Conservation (phyloP, 2,113 vertebrate genomes). For the Oceanites oceanicus region DNA sequence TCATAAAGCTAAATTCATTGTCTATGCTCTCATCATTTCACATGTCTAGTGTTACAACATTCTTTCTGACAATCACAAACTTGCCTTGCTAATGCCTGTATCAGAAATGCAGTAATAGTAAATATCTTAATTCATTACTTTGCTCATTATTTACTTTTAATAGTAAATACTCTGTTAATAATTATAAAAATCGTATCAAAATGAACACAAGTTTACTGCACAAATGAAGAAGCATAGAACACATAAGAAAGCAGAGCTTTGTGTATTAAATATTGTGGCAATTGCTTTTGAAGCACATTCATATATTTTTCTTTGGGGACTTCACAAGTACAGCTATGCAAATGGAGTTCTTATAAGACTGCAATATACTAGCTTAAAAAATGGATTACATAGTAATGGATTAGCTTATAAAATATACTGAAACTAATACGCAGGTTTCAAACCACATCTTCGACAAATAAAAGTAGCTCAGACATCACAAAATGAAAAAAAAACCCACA, state of each 20-base stretch:
- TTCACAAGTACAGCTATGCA: not conserved
- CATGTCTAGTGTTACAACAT: not conserved
- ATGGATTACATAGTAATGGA: not conserved
- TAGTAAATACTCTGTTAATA: not conserved
- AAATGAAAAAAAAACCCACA: not conserved
- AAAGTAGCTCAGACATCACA: not conserved
- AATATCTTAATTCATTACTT: not conserved
- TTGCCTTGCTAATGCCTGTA: not conserved
- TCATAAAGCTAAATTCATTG: not conserved
- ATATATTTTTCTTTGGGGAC: not conserved
- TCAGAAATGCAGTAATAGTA: not conserved
- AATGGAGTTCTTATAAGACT: not conserved
- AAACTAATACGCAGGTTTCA: not conserved
- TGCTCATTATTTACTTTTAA: not conserved
- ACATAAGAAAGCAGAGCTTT: not conserved
- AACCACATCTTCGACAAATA: not conserved
- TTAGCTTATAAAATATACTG: not conserved
- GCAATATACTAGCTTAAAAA: not conserved
- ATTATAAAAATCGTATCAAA: not conserved
- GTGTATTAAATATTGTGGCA: not conserved
- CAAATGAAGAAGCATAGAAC: not conserved
- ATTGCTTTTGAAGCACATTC: not conserved
- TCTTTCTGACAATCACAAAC: not conserved
- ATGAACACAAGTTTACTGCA: not conserved
- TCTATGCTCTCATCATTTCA: not conserved